A percentile compares a stretch with the other conserved stretches of the same genome.
Conservation (phyloP, 2,888 invertebrate genomes). For the Xestobium rufovillosum region DNA sequence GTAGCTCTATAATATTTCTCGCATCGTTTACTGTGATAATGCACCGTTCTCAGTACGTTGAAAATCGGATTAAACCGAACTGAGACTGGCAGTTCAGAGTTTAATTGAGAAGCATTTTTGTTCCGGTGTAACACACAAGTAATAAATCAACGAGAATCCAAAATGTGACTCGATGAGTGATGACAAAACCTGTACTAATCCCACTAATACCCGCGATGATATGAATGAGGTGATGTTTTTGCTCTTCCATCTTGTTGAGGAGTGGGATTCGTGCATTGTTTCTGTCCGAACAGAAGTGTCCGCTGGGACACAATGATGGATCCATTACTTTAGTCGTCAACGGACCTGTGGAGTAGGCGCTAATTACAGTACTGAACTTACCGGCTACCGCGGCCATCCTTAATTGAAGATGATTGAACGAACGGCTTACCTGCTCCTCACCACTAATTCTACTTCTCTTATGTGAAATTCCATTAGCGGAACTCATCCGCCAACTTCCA, state of each 20-base stretch:
- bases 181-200: too few relatives aligned
- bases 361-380: slow-evolving; percentile 43
- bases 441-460: slow-evolving; percentile 1
- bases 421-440: slow-evolving; percentile 20
- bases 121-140: too few relatives aligned
- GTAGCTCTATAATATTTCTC: too few relatives aligned
- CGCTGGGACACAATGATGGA: slow-evolving; percentile 43
- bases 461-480: too few relatives aligned
- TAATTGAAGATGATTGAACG: slow-evolving; percentile 45
- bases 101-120: too few relatives aligned
- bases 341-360: slow-evolving; percentile 29
- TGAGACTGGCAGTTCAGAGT: too few relatives aligned
- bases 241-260: slow-evolving; percentile 14
- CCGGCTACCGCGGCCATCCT: slow-evolving; percentile 24
- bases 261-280: slow-evolving; percentile 27
- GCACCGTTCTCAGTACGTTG: too few relatives aligned
- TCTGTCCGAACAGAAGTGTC: slow-evolving; percentile 31
- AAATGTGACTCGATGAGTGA: too few relatives aligned
- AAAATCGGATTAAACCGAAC: too few relatives aligned
- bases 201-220: not conserved
- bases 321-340: slow-evolving; percentile 46
- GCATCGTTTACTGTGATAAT: too few relatives aligned
- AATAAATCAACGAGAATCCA: too few relatives aligned
- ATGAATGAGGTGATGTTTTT: slow-evolving; percentile 30
- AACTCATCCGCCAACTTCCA: too few relatives aligned